Base-by-base conservation (phyloP, 1,140 invertebrate genomes). In the Littorina saxatilis region DNA sequence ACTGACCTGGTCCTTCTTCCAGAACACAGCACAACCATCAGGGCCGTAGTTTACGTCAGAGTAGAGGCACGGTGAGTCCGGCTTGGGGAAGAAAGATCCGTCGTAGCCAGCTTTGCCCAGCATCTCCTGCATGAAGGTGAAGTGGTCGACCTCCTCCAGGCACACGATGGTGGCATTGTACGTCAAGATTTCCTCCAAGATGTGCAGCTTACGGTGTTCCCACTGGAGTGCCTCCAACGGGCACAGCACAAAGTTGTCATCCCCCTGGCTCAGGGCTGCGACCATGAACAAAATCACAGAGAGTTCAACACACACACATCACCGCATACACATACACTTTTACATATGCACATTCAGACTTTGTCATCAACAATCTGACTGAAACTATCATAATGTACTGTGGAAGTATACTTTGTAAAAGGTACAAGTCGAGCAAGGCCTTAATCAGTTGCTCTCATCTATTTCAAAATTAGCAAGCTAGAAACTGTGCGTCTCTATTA, bases 1-100 rank as follows among this genome's bases (percentile, higher is more conserved):
- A 80, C 95, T 93, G 79, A 96, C 94, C 89, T 95, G 95, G 61
- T 94, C 92, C 58, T 92, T 93, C 61, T 94, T 93, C 88, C 94
- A 96, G 90, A 97, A 96, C 35, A 96, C 93, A 2, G 96, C 96
- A 90, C 96, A 96, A 5, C 96, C 96, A 92, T 97, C 96, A 0
- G 96, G 96, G 1, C 96, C 96, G 84, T 95, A 95, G 87, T 96
- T 96, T 58, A 94, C 94, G 78, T 94, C 91, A 58, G 96, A 94
- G 74, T 90, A 83, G 27, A 96, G 91, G 90, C 96, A 96, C 0
- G 96, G 96, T 0, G 96, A 96, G 87, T 96, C 95, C 0, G 96
- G 96, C 91, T 96, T 96, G 0, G 95, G 95, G 86, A 94, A 95
- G 90, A 96, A 96, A 70, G 94, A 93, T 5, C 96, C 96, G 0